Conservation (phyloP, 2,888 invertebrate species). For the Pomacea canaliculata region DNA sequence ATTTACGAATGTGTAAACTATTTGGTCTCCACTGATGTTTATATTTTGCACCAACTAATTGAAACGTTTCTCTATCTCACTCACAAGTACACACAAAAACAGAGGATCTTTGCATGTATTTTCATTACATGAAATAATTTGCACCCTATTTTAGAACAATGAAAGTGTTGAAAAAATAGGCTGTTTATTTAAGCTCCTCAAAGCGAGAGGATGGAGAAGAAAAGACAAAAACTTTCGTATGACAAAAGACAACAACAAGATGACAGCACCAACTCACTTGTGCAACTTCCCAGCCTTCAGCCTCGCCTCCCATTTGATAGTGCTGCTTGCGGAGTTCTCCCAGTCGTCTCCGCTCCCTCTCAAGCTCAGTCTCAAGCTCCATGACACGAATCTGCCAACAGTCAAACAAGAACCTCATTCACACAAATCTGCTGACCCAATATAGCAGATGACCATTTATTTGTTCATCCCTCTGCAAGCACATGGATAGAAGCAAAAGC, state of each 20-base stretch:
- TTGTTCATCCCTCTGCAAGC: background rate
- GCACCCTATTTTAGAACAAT: background rate
- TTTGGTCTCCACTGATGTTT: too few relatives aligned
- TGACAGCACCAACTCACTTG: constrained; percentile 30
- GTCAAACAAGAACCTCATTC: background rate
- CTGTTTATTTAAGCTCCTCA: too few relatives aligned
- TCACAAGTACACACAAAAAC: constrained; percentile 2
- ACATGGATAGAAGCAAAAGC: too few relatives aligned
- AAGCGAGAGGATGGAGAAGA: too few relatives aligned
- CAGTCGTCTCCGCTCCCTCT: constrained; percentile 87
- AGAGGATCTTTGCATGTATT: too few relatives aligned
- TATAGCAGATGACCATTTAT: background rate
- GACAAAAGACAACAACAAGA: too few relatives aligned
- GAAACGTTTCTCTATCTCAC: background rate
- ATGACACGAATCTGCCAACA: constrained; percentile 77
- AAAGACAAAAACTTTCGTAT: too few relatives aligned
- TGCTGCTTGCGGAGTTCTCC: constrained; percentile 90
- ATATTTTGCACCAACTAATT: too few relatives aligned
- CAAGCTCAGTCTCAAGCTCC: constrained; percentile 90
- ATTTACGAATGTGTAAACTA: too few relatives aligned
- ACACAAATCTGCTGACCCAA: background rate
- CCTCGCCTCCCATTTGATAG: constrained; percentile 81
- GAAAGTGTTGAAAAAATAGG: background rate
- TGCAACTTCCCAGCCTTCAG: constrained; percentile 62
- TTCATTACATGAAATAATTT: too few relatives aligned